Conservation (phyloP, 2,888 invertebrate species). For the Eupithecia dodoneata region DNA sequence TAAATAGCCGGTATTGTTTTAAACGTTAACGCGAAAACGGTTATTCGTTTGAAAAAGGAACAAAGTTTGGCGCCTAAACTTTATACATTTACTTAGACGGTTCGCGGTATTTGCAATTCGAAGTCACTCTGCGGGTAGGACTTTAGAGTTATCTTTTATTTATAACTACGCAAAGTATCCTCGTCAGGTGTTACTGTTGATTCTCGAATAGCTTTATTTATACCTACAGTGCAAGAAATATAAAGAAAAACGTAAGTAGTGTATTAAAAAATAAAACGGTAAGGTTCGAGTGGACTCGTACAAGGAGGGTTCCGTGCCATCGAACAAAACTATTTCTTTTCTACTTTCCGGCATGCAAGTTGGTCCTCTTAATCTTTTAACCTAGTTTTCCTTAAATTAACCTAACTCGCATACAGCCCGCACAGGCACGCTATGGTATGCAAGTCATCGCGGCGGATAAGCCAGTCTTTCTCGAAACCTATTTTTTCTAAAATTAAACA, state of each 20-base stretch:
- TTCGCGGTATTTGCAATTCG: slow-evolving; percentile 78
- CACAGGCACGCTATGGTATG: background rate
- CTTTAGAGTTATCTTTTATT: slow-evolving; percentile 82
- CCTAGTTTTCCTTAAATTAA: too few relatives aligned
- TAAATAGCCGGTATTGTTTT: slow-evolving; percentile 63
- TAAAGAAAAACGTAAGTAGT: background rate
- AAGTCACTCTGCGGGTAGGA: slow-evolving; percentile 75
- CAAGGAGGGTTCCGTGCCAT: too few relatives aligned
- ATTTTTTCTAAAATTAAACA: slow-evolving; percentile 8
- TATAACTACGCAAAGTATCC: slow-evolving; percentile 76
- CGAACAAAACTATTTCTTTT: too few relatives aligned
- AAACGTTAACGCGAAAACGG: slow-evolving; percentile 57
- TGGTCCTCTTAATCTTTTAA: too few relatives aligned
- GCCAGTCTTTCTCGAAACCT: background rate
- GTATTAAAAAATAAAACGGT: background rate
- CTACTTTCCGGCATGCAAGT: too few relatives aligned
- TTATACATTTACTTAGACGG: slow-evolving; percentile 61
- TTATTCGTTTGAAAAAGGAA: slow-evolving; percentile 41
- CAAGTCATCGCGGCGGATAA: background rate
- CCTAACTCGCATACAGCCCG: background rate
- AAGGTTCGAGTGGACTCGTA: too few relatives aligned
- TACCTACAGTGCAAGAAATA: background rate
- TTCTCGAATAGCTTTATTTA: slow-evolving; percentile 36
- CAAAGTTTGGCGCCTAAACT: slow-evolving; percentile 54
- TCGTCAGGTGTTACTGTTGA: slow-evolving; percentile 52